Conservation (phyloP, 2,797 vertebrate species). For the Trachurus trachurus region DNA sequence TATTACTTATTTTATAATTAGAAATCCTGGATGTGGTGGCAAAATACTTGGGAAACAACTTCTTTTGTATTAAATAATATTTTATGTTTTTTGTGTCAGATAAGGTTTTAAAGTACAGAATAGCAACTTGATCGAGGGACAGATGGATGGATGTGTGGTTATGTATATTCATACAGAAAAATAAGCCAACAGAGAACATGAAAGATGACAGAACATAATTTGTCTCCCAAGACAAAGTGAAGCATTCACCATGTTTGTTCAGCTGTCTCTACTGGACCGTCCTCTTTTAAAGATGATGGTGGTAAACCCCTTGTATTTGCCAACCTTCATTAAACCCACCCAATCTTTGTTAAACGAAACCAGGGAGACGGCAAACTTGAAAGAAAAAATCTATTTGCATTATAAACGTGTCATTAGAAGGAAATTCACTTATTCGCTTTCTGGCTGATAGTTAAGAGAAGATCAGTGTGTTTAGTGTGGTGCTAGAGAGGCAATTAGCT, state of each 20-base stretch:
- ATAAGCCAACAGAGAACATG: neutral
- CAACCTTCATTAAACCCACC: constrained; percentile 4
- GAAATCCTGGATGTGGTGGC: neutral
- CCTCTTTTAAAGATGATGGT: neutral
- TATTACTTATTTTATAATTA: neutral
- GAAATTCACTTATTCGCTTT: neutral
- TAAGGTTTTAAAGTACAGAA: neutral
- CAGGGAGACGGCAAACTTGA: neutral
- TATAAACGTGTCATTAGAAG: neutral
- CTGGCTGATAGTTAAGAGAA: neutral
- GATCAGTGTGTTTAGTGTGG: neutral
- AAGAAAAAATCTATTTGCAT: neutral
- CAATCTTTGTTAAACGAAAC: neutral
- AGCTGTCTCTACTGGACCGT: neutral
- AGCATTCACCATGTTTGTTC: neutral
- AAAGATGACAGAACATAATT: neutral
- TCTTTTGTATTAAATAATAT: neutral
- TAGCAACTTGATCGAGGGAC: neutral
- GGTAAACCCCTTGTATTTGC: neutral
- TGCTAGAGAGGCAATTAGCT: neutral
- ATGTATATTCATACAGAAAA: constrained; percentile 2
- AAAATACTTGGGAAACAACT: neutral
- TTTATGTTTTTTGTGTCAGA: neutral
- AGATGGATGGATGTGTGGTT: neutral
- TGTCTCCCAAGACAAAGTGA: neutral